phyloP scores from a whole-genome alignment of 2,888 invertebrate genomes.

The Tipula lateralis region DNA sequence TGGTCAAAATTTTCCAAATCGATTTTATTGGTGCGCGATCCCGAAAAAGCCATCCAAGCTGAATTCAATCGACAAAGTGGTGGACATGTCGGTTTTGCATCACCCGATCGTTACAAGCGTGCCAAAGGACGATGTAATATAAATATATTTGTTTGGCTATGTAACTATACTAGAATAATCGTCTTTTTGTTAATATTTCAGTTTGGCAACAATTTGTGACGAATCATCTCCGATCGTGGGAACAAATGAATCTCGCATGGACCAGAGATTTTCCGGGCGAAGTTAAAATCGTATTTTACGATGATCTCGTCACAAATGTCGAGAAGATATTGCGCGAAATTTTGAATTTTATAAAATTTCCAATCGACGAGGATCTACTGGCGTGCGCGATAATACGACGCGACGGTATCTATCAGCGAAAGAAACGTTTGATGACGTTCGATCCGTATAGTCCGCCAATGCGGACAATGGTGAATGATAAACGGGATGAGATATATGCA shows the following conservation, averaged over 20 bases:
- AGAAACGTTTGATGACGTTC: constrained; percentile 60
- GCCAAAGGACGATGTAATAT: constrained; percentile 57
- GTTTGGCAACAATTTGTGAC: constrained; percentile 69
- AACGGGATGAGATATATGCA: constrained; percentile 53
- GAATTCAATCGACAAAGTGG: constrained; percentile 77
- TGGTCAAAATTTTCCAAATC: constrained; percentile 60
- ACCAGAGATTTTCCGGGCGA: constrained; percentile 63
- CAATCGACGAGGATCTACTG: constrained; percentile 53
- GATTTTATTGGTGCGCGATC: constrained; percentile 65
- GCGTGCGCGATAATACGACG: constrained; percentile 57
- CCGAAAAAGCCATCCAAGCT: constrained; percentile 62
- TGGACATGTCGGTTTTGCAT: constrained; percentile 74
- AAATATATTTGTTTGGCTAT: background rate
- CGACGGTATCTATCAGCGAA: constrained; percentile 69
- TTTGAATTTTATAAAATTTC: constrained; percentile 56
- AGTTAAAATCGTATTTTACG: constrained; percentile 66
- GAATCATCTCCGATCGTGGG: constrained; percentile 63
- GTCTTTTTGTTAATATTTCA: constrained; percentile 43
- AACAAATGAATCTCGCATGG: constrained; percentile 65
- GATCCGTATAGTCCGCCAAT: constrained; percentile 66
- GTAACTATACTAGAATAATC: background rate
- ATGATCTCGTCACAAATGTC: constrained; percentile 59
- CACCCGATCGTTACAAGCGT: constrained; percentile 59
- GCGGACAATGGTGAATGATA: constrained; percentile 51
- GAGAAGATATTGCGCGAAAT: constrained; percentile 56